Percentiles rank a stretch among this genome's conserved stretches.
Evolutionary conservation across 2,797 vertebrate genomes (phyloP).

Genomic region (Rhabdomys pumilio): DNA sequence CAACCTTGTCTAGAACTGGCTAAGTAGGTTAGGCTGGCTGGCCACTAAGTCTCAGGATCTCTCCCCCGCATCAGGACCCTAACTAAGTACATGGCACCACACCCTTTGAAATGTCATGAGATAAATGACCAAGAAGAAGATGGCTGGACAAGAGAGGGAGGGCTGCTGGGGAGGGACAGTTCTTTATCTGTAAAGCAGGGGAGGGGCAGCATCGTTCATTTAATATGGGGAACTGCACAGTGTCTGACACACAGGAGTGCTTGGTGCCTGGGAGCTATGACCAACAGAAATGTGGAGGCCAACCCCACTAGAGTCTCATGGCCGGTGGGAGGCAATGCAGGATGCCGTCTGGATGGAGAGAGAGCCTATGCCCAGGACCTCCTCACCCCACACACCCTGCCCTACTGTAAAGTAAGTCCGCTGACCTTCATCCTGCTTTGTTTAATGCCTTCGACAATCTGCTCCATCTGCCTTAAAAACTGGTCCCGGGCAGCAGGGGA

Average conservation of each 20-base stretch:
- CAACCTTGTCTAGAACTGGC: neutral
- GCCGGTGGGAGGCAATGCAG: neutral
- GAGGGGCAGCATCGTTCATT: neutral
- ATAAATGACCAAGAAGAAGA: neutral
- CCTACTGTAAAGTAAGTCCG: neutral
- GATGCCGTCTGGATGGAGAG: neutral
- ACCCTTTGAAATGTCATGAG: neutral
- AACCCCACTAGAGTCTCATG: neutral
- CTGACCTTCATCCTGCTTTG: constrained; percentile 97
- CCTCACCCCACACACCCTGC: neutral
- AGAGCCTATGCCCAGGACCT: neutral
- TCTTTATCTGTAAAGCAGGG: neutral
- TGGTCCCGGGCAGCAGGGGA: constrained; percentile 96
- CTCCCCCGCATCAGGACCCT: neutral
- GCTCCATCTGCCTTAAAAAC: constrained; percentile 98
- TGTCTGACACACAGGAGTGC: neutral
- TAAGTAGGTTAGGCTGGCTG: neutral
- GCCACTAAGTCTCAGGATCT: neutral
- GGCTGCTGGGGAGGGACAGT: neutral
- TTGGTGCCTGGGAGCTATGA: neutral
- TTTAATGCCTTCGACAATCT: constrained; percentile 99
- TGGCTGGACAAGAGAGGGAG: neutral
- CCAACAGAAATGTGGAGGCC: neutral
- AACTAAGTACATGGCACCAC: neutral
- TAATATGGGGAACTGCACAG: neutral